These are phyloP conservation scores for Machimus rusticus DNA, from an alignment of 2,888 invertebrate genomes.

Conservation along the genomic window DNA sequence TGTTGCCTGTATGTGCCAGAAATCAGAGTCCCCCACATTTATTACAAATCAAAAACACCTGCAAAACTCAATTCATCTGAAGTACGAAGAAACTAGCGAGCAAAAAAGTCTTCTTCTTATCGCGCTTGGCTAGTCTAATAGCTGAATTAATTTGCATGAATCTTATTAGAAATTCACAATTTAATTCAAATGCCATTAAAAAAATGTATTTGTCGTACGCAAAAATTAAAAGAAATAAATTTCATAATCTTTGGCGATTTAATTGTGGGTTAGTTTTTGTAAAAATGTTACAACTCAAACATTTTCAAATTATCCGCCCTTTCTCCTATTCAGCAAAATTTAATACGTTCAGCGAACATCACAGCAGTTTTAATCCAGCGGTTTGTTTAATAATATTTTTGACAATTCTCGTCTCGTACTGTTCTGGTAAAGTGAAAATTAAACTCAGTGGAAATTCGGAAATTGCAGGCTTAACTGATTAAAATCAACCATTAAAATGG, in stretches of 20 bases:
- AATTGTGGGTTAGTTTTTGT: background rate
- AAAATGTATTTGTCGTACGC: no score
- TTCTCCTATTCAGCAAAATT: no score
- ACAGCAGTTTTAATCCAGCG: background rate
- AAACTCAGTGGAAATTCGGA: background rate
- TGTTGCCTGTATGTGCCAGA: no score
- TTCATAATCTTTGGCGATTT: background rate
- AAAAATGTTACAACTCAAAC: background rate
- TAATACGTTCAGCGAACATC: background rate
- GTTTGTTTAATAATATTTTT: background rate
- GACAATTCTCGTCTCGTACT: background rate
- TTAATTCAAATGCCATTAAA: no score
- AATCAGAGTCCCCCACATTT: no score
- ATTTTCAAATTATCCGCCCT: background rate
- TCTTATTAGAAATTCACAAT: no score
- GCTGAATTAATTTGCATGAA: no score
- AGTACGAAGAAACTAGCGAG: no score
- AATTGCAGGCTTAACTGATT: background rate
- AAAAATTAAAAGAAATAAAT: background rate
- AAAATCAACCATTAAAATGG: background rate
- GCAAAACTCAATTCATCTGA: no score
- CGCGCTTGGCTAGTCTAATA: no score
- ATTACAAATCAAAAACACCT: no score
- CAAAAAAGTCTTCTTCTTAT: no score
- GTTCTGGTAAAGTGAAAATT: background rate